Base-by-base conservation (phyloP, 2,113 vertebrate species). In the Plecturocebus donacophilus region DNA sequence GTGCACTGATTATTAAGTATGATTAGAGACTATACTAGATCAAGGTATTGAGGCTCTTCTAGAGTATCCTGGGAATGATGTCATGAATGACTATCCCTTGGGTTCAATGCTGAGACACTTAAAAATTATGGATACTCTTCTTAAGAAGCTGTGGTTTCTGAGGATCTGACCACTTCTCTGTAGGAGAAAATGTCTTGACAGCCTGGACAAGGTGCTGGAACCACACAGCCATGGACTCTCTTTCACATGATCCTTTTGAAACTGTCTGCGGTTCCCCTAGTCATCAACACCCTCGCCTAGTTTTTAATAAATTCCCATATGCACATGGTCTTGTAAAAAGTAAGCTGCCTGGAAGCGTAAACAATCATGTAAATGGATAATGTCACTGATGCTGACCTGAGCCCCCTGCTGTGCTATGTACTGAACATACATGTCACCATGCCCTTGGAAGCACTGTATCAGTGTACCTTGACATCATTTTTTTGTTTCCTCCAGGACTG, bases 381-480 rank as follows among this genome's bases (percentile, higher is more conserved):
- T 3, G 1, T n/a, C 61, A 47, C 27, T 23, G 1, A 2, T 3
- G 16, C 40, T 84, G n/a, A 42, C 58, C 25, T 11, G 23, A 52
- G 49, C 25, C 70, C 40, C 32, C 8, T 2, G 4, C 23, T 45
- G 3, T 23, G 19, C 21, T 12, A 3, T 25, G 12, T 30, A 35
- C 8, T 23, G 19, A 23, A 7, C n/a, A 8, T 4, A 6, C 3
- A 2, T 7, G 27, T 79, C 32, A 47, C 23, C 17, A 52, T 0
- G 0, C 20, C 32, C 42, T 76, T 20, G 17, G 85, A 89, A 86
- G 61, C n/a, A 5, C 17, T 35, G 1, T 10, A 3, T 38, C 45
- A 7, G 12, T 54, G 17, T 38, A 64, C 52, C 42, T 54, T 71
- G 61, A 52, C 66, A 40, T 21, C 11, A 1, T 20, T 58, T 42